Evolutionary conservation across 2,113 vertebrate species (phyloP).

Genomic region (Microcebus jonahi): DNA sequence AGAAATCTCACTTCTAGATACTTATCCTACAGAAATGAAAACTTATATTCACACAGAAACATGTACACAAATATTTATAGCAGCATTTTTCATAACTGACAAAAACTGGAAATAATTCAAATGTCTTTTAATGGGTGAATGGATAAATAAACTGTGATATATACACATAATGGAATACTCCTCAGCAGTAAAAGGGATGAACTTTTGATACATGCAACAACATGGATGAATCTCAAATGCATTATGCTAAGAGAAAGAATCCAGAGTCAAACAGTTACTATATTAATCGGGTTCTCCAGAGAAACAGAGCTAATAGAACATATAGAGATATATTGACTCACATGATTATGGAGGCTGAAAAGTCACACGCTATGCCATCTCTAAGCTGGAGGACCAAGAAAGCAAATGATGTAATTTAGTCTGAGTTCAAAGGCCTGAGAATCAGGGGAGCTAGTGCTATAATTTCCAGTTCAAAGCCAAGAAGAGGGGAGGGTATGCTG

Average conservation of each 20-base stretch:
- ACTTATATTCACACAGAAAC: neutral
- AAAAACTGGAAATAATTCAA: neutral
- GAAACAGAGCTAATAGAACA: neutral
- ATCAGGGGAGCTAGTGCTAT: neutral
- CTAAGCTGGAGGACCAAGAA: neutral
- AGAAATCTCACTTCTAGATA: neutral
- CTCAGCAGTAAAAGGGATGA: neutral
- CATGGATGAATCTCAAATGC: neutral
- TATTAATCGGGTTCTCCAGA: neutral
- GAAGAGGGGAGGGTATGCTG: neutral
- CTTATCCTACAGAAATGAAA: neutral
- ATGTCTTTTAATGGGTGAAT: neutral
- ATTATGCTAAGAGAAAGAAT: neutral
- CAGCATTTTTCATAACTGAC: neutral
- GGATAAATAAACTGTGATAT: neutral
- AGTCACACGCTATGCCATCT: neutral
- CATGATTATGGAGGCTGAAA: neutral
- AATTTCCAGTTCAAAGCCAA: neutral
- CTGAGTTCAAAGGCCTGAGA: neutral
- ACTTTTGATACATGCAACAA: neutral
- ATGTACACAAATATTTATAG: neutral
- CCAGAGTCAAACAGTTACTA: neutral
- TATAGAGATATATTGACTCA: neutral
- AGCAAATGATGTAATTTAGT: neutral
- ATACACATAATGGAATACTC: neutral